Evolutionary conservation across 2,888 invertebrate genomes (phyloP).

Genomic region (Notocelia uddmanniana): DNA sequence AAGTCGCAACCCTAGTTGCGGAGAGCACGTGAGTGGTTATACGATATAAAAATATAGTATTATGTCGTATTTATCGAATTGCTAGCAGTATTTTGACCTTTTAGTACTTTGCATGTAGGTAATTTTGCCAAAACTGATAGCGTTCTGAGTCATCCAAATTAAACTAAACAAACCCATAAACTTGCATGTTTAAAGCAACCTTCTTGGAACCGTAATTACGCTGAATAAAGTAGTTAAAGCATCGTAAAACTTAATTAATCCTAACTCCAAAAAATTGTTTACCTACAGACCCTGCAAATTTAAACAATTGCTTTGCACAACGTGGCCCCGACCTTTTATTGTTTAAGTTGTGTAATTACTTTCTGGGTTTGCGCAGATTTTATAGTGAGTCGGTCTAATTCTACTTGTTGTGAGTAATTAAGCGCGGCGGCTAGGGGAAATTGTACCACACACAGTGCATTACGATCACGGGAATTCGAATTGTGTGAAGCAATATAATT

Average conservation of each 20-base stretch:
- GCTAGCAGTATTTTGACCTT: too few relatives aligned
- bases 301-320: slow-evolving; percentile 30
- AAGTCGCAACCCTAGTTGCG: too few relatives aligned
- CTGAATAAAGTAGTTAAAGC: slow-evolving; percentile 29
- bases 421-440: slow-evolving; percentile 2
- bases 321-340: slow-evolving; percentile 34
- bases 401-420: slow-evolving; percentile 34
- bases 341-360: slow-evolving; percentile 38
- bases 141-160: slow-evolving; percentile 6
- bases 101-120: background rate
- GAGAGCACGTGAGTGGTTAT: too few relatives aligned
- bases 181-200: slow-evolving; percentile 9
- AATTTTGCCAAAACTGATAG: background rate
- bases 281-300: slow-evolving; percentile 19
- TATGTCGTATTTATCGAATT: background rate
- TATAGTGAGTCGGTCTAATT: slow-evolving; percentile 32
- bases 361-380: slow-evolving; percentile 35
- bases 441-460: slow-evolving; percentile 16
- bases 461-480: background rate
- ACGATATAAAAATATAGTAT: too few relatives aligned
- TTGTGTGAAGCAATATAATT: background rate
- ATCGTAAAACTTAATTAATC: slow-evolving; percentile 36
- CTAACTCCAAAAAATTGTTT: slow-evolving; percentile 36
- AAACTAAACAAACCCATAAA: slow-evolving; percentile 30
- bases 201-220: slow-evolving; percentile 27